Conservation (phyloP, 2,797 vertebrate species). For the Cyclura pinguis region DNA sequence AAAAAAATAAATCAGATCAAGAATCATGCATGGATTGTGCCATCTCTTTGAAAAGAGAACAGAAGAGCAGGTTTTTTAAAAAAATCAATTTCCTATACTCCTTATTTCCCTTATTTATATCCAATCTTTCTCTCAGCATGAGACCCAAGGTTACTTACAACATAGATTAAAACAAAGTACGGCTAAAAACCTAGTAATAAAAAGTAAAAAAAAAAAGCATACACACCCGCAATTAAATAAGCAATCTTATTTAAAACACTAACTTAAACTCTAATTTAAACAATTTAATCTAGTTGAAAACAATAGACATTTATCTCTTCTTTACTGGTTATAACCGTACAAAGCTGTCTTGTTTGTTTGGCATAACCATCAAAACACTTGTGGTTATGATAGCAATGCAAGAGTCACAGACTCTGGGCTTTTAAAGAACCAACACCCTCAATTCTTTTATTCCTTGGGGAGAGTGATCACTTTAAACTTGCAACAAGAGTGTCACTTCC, state of each 20-base stretch:
- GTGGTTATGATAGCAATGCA: constrained; percentile 55
- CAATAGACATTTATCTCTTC: neutral
- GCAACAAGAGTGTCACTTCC: constrained; percentile 56
- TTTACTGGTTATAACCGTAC: constrained; percentile 41
- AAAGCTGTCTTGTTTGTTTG: constrained; percentile 27
- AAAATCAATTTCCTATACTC: neutral
- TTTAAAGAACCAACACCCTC: constrained; percentile 66
- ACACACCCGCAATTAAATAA: no score
- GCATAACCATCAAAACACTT: constrained; percentile 69
- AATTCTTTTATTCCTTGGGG: constrained; percentile 74
- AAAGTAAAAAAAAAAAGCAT: no score
- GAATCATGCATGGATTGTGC: neutral
- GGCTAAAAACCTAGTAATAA: no score
- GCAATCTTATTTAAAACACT: no score
- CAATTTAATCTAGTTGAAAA: no score
- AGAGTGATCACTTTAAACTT: constrained; percentile 74
- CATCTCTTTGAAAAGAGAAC: neutral
- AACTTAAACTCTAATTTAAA: no score
- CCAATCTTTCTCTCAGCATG: no score
- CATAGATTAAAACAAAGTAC: no score
- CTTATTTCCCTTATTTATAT: neutral
- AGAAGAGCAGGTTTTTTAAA: no score
- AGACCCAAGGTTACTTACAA: no score
- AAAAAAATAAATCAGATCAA: neutral
- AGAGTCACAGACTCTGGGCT: constrained; percentile 45